These are phyloP conservation scores for Smutsia gigantea DNA, from an alignment of 2,797 vertebrate species.

Conservation along the genomic window DNA sequence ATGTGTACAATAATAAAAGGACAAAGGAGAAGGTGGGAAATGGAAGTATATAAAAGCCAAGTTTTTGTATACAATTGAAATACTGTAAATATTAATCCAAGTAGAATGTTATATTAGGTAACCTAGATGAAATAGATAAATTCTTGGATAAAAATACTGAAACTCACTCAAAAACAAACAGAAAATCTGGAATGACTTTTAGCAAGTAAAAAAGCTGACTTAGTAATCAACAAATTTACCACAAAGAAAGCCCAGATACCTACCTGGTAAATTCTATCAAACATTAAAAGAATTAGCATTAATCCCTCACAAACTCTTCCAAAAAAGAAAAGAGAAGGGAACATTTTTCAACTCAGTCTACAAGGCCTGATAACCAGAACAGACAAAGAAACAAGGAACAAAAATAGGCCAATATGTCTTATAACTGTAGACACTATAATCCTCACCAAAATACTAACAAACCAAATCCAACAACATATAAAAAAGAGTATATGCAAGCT, in stretches of 20 bases:
- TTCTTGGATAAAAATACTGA: neutral
- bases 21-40: neutral
- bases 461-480: neutral
- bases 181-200: neutral
- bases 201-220: constrained; percentile 9
- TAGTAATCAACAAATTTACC: neutral
- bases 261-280: neutral
- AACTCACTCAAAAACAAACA: neutral
- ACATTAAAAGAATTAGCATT: neutral
- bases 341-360: neutral
- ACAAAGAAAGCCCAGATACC: neutral
- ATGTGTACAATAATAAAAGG: neutral
- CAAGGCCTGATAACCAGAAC: neutral
- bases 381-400: neutral
- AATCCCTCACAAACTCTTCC: neutral
- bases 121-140: neutral
- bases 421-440: neutral
- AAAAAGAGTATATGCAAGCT: neutral
- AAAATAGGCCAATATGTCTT: neutral
- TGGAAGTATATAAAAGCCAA: neutral
- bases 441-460: constrained; percentile 11
- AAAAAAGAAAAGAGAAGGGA: neutral
- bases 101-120: neutral
- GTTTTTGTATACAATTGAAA: neutral
- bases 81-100: neutral